Conservation (phyloP, 2,113 vertebrate genomes). For the Laterallus jamaicensis region DNA sequence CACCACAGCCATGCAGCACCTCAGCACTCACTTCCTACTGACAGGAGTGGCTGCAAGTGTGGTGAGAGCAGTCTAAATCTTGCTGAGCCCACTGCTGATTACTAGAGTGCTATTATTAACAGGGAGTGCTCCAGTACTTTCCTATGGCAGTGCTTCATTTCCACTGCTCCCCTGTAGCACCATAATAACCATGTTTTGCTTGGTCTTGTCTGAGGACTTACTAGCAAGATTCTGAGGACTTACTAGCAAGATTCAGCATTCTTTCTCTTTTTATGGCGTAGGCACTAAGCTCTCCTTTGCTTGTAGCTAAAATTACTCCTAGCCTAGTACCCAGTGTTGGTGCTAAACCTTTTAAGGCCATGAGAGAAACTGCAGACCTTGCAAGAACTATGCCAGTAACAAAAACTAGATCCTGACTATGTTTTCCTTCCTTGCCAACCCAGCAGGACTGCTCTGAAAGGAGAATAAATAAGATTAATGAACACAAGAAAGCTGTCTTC, state of each 20-base stretch:
- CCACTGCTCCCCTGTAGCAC: not conserved
- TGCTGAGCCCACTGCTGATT: not conserved
- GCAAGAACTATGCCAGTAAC: not conserved
- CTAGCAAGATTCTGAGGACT: not conserved
- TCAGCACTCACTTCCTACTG: not conserved
- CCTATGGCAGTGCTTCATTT: not conserved
- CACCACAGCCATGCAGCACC: not conserved
- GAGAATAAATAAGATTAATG: not conserved
- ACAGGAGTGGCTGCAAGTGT: no score
- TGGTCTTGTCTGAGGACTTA: not conserved
- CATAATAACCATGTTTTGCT: not conserved
- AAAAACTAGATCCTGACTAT: not conserved
- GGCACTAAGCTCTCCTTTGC: not conserved
- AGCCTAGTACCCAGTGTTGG: not conserved
- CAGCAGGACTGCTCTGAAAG: no score
- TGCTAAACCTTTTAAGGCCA: not conserved
- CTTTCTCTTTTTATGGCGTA: not conserved
- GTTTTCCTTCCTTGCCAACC: not conserved
- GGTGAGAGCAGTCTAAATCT: not conserved
- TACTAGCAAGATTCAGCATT: not conserved
- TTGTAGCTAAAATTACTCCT: not conserved
- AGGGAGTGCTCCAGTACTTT: not conserved
- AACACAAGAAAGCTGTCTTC: not conserved
- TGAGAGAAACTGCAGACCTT: not conserved
- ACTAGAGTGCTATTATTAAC: not conserved